Base-by-base conservation (phyloP, 2,888 invertebrate species). In the Prosopocoilus inquinatus region DNA sequence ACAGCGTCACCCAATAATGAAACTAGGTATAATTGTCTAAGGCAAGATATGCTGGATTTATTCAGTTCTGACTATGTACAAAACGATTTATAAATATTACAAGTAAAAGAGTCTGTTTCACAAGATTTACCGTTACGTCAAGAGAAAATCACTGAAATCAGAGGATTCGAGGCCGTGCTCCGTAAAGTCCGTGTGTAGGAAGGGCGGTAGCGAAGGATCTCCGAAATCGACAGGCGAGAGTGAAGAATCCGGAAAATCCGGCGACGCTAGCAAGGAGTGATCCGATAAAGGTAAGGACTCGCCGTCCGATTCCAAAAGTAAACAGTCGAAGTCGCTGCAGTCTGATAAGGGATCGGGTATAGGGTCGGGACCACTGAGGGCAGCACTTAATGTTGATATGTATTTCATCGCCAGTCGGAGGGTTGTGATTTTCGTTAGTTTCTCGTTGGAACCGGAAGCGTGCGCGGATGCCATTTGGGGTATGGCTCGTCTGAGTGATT, bases 381-480 rank as follows among this genome's bases (percentile, higher is more conserved):
- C 84, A 0, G 86, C 80, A n/a, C 85, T 86, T 48, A 94, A 78
- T 9, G 90, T 86, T 9, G 86, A 79, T 62, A 94, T 94, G 73
- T 94, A 94, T 70, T 89, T 87, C 89, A 94, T 91, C 16, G 94
- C 94, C 58, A 94, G 79, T 34, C 91, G 80, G 45, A 94, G 77
- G 0, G 94, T 94, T 3, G 94, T 92, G 66, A 94, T 94, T 79
- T 94, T 94, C 46, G 94, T 94, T 61, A 92, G 79, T 75, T 91
- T 91, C 72, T 91, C 91, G 73, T 87, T 86, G 38, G 89, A 78
- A 71, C 82, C 64, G 70, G 67, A 78, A 9, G 57, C 16, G 5
- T 45, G 54, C 12, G 54, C 28, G 12, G 57, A 13, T 13, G 67
- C 66, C 62, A 70, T 70, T 48, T 82, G 81, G 5, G 94, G 94